Evolutionary conservation across 2,113 vertebrate species (phyloP).

Genomic region (Nettapus auritus): DNA sequence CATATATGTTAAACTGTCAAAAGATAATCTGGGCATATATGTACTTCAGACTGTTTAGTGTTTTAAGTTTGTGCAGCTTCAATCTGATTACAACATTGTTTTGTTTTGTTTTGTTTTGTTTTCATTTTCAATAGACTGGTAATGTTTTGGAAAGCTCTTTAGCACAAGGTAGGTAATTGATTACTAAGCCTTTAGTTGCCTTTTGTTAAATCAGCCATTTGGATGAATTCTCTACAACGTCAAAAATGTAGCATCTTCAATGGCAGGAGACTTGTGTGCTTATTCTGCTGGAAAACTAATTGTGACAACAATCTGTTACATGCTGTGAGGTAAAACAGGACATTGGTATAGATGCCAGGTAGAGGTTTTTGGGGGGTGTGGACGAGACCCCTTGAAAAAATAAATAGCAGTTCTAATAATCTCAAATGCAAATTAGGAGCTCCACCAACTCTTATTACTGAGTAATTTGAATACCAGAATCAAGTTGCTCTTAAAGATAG

Average conservation of each 20-base stretch:
- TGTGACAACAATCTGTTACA: neutral
- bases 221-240: neutral
- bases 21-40: neutral
- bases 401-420: neutral
- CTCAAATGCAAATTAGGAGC: neutral
- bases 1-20: neutral
- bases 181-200: neutral
- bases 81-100: neutral
- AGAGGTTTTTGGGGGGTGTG: neutral
- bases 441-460: neutral
- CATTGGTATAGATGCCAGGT: neutral
- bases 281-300: neutral
- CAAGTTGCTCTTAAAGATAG: neutral
- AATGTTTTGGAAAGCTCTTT: neutral
- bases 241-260: neutral
- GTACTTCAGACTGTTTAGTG: neutral
- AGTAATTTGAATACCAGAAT: neutral
- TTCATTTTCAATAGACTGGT: neutral
- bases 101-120: too few relatives aligned
- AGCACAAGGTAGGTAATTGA: neutral
- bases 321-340: neutral
- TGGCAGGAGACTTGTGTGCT: neutral
- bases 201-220: neutral
- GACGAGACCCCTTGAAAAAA: neutral
- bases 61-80: neutral